Evolutionary conservation across 53 echinoderm and acorn worm species (phyloP).

Genomic region (Holothuria leucospilota): DNA sequence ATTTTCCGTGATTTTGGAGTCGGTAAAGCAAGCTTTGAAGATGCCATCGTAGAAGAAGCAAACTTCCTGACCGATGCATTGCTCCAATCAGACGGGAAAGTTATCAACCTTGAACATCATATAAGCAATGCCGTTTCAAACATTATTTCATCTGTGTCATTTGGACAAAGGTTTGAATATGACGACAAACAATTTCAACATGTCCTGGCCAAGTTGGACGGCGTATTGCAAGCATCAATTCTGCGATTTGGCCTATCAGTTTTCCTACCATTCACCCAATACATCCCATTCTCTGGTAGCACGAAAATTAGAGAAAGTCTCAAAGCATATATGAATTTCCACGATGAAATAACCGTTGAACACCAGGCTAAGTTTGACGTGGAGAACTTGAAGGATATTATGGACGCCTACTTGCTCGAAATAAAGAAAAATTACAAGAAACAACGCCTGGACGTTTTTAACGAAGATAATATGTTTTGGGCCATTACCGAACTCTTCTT

Average conservation of each 20-base stretch:
- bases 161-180: constrained; percentile 32
- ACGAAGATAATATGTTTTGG: constrained; percentile 35
- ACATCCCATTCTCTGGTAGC: constrained; percentile 11
- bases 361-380: neutral
- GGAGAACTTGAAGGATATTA: neutral
- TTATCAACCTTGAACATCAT: neutral
- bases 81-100: neutral
- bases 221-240: neutral
- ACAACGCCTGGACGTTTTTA: neutral
- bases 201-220: constrained; percentile 4
- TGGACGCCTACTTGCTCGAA: neutral
- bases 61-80: neutral
- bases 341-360: neutral
- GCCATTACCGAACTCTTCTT: constrained; percentile 32
- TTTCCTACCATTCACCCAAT: constrained; percentile 24
- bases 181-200: constrained; percentile 20
- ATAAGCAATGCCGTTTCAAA: constrained; percentile 20
- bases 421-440: neutral
- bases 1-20: constrained; percentile 35
- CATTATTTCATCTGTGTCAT: constrained; percentile 13
- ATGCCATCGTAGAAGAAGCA: constrained; percentile 9
- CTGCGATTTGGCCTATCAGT: neutral
- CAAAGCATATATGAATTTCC: constrained; percentile 2
- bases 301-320: neutral
- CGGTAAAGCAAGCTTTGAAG: constrained; percentile 30